Evolutionary conservation across 2,113 vertebrate species (phyloP).

Genomic region (Diphyllodes magnificus): DNA sequence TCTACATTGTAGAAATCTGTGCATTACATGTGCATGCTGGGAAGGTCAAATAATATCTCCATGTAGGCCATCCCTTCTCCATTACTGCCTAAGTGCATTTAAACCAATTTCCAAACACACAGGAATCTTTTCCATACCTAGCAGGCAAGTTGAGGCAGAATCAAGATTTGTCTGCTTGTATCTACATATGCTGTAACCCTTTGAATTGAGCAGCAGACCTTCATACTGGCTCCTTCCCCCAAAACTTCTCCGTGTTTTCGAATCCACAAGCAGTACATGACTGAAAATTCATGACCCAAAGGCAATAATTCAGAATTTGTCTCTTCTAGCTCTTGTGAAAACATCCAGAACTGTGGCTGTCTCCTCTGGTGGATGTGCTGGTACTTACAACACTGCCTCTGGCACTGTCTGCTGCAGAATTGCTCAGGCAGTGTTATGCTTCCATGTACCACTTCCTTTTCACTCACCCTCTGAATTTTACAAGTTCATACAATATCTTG

Average conservation of each 20-base stretch:
- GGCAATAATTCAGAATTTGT: background rate
- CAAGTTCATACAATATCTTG: background rate
- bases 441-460: background rate
- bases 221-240: background rate
- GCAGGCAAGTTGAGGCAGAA: background rate
- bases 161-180: background rate
- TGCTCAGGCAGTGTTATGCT: background rate
- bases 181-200: background rate
- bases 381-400: background rate
- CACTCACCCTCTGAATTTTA: background rate
- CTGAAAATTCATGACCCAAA: background rate
- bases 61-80: background rate
- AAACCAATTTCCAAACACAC: background rate
- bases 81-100: background rate
- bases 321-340: background rate
- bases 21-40: background rate
- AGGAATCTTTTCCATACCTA: background rate
- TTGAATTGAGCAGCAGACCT: background rate
- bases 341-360: background rate
- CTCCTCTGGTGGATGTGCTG: background rate
- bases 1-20: background rate
- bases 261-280: background rate
- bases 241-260: background rate
- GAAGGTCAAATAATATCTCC: background rate
- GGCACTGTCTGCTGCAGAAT: background rate